Evolutionary conservation across 2,888 invertebrate species (phyloP).

Genomic region (Phragmatobia fuliginosa): DNA sequence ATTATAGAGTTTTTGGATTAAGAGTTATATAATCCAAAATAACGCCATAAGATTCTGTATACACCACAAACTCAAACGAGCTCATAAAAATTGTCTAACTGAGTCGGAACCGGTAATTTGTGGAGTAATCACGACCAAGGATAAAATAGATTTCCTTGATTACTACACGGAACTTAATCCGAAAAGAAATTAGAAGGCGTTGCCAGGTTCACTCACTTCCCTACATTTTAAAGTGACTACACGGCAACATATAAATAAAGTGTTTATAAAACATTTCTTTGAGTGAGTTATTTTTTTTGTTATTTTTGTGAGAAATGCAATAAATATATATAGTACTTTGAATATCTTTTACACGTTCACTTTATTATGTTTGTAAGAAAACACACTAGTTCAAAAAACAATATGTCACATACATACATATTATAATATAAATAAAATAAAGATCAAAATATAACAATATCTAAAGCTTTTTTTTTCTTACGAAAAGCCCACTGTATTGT

Average conservation of each 20-base stretch:
- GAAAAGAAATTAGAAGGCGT: constrained; percentile 32
- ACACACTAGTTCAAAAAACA: too few species aligned
- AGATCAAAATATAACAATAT: too few species aligned
- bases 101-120: constrained; percentile 13
- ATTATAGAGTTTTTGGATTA: not conserved
- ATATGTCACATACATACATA: too few species aligned
- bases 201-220: constrained; percentile 17
- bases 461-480: not conserved
- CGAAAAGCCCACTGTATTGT: not conserved
- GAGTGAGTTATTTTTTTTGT: too few species aligned
- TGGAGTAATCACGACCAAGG: constrained; percentile 20
- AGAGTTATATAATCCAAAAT: not conserved
- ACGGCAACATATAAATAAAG: not conserved
- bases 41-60: not conserved
- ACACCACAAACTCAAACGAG: not conserved
- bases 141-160: constrained; percentile 31
- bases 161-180: constrained; percentile 35
- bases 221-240: constrained; percentile 19
- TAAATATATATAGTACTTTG: too few species aligned
- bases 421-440: too few species aligned
- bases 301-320: too few species aligned
- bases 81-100: constrained; percentile 17
- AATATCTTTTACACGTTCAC: too few species aligned
- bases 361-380: too few species aligned
- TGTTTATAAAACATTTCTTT: too few species aligned